Base-by-base conservation (phyloP, 1,140 invertebrate genomes). In the Helicorthomorpha holstii region DNA sequence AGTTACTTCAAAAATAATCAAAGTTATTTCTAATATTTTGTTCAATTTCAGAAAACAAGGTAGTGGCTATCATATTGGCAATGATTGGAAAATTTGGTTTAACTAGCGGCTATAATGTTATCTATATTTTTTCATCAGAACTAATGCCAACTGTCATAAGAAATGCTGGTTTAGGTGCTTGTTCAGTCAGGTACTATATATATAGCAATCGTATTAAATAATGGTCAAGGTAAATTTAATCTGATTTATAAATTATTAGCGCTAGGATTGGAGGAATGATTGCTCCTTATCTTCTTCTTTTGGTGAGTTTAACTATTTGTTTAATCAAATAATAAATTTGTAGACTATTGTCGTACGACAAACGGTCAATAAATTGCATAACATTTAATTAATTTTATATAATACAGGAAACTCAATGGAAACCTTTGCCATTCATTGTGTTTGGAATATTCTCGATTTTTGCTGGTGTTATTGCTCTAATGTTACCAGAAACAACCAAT, bases 41-140 rank as follows among this genome's bases (percentile, higher is more conserved):
- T 34, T 34, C 16, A 34, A 34, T 34, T 34, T 7, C 21, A 49
- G 48, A 49, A n/a, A 49, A 27, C 14, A 7, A 4, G n/a, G 10
- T 10, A 10, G 27, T 23, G 4, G n/a, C 75, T 0, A 73, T 83
- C 3, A 69, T 73, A 3, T 72, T 80, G 43, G 80, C 82, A 10
- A 86, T 89, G 82, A 63, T 82, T 43, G 84, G 81, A 7, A 89
- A 89, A 69, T 70, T 89, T 34, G 52, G 45, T 43, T 56, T 59
- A 16, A 57, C 59, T 1, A 52, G 52, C 12, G 52, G 59, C 16
- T 62, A 59, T 49, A 55, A 61, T 16, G 59, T 67, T 2, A 64
- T 72, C 25, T 73, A 71, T 53, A 59, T 70, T 3, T 72, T 65
- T 51, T 62, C 71, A 14, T 58, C 63, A 1, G 72, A 73, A 58